phyloP scores from a whole-genome alignment of 1,140 invertebrate genomes.

The Brachionus paranguensis region DNA sequence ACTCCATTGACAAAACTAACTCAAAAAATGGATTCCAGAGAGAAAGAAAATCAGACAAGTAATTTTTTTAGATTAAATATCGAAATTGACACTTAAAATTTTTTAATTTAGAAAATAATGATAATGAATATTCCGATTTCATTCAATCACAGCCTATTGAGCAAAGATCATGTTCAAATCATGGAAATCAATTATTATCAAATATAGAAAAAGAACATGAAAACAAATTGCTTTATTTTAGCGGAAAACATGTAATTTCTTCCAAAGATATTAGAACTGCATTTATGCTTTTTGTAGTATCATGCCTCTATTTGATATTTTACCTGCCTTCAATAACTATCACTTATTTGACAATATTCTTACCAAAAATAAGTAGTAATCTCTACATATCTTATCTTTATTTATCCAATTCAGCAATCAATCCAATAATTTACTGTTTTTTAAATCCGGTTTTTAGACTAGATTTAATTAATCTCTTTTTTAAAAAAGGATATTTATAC shows the following conservation, averaged over 20 bases:
- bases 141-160: neutral
- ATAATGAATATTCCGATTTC: neutral
- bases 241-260: neutral
- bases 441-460: conserved; percentile 5
- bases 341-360: conserved; percentile 31
- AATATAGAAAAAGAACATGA: neutral
- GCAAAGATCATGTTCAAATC: neutral
- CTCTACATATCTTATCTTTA: conserved; percentile 34
- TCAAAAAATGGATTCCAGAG: neutral
- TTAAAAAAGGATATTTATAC: neutral
- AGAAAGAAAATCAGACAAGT: neutral
- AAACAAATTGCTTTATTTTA: neutral
- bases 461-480: conserved; percentile 11
- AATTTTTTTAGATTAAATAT: neutral
- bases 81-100: neutral
- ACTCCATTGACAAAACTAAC: neutral
- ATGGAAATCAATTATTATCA: neutral
- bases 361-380: neutral
- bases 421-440: conserved; percentile 38
- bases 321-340: conserved; percentile 23
- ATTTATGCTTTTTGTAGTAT: conserved; percentile 37
- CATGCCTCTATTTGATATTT: conserved; percentile 5
- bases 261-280: conserved; percentile 36
- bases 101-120: neutral
- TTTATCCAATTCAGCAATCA: conserved; percentile 31